Evolutionary conservation across 1,140 invertebrate genomes (phyloP), one percentile per base, ranked within the genome.

Genomic region (Conopomorpha cramerella): DNA sequence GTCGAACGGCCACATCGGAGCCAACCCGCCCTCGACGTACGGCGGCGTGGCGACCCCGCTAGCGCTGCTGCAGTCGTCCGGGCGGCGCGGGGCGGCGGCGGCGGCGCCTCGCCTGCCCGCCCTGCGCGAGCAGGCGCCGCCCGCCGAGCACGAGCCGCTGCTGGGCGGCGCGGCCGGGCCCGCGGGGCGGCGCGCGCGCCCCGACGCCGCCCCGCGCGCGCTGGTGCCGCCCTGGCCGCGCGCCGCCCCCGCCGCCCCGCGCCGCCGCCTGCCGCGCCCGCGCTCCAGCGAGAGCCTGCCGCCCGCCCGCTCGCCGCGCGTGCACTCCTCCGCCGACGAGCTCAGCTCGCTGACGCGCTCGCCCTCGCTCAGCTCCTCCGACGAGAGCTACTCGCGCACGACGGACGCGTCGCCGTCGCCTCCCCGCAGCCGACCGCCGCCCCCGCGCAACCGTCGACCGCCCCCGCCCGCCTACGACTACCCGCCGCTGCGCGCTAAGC

Each of bases 291-390:
- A 87, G 51, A 85, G 83, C 49, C 46, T 86, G 7, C 81, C 81
- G 4, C 73, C 82, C 15, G 82, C 77, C 4, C 46, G 81, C 16
- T 76, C 70, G 46, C 77, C 77, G 0, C 47, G 84, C 26, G 83
- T 85, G n/a, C 86, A 88, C 55, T 90, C 88, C 1, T 91, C 88
- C 1, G 88, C 87, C 1, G 89, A 91, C 59, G 89, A 91, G 61
- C 81, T 91, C 11, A 89, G 87, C 55, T 90, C 88, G 0, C 65
- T 90, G 1, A 90, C 90, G 39, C 83, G 88, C 38, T 90, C 88
- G 15, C 88, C 88, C 2, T 88, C 86, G 52, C 82, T 89, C 28
- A 89, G 87, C 59, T 90, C 88, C 32, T 90, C 88, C 1, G 88
- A 91, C 55, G 89, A 91, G 58, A 89, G 87, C 56, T 90, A 89